Base-by-base conservation (phyloP, 30 jellyfish, hydroid and myxozoan genomes). In the Pseudorhiza aurosa region DNA sequence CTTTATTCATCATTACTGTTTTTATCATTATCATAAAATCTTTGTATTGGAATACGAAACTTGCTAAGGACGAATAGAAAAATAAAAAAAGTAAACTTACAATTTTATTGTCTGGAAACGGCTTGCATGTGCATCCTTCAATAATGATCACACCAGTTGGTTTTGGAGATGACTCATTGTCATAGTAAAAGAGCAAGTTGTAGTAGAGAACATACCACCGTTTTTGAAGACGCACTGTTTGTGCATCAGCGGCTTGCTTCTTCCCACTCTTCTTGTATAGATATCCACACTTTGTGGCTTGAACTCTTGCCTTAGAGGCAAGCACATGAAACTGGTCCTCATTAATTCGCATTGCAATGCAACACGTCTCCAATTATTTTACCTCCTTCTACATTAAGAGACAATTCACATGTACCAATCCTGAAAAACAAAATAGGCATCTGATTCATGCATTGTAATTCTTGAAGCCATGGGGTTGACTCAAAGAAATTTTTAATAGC, bases 61-160 rank as follows among this genome's bases (percentile, higher is more conserved):
- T n/a, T n/a, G n/a, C n/a, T n/a, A n/a, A n/a, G n/a, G n/a, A 21
- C 22, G 53, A 62, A 9, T 53, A 3, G 37, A 60, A 5, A 32
- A 24, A 67, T 27, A 58, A 49, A 29, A 42, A 39, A 28, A 64
- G 10, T 9, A 27, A 6, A 25, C 96, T 47, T 56, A 85, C 96
- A 74, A 85, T 55, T 46, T 74, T 75, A 2, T 68, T 32, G 63
- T 74, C 96, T 21, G 78, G 73, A 12, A 44, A 14, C 49, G 57
- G 49, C n/a, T 79, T 62, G 55, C 90, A 74, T 1, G 62, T 62
- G 17, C 90, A 57, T 19, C 89, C 96, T 68, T 90, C 98, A 33
- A 90, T 40, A 86, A 90, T 55, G 71, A 90, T 81, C 9, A 90
- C 96, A 33, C 98, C 98, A 26, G 75, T 87, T 47, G 98, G 95